Conservation (phyloP, 2,797 vertebrate genomes). For the Stomatorhinus walkeri region DNA sequence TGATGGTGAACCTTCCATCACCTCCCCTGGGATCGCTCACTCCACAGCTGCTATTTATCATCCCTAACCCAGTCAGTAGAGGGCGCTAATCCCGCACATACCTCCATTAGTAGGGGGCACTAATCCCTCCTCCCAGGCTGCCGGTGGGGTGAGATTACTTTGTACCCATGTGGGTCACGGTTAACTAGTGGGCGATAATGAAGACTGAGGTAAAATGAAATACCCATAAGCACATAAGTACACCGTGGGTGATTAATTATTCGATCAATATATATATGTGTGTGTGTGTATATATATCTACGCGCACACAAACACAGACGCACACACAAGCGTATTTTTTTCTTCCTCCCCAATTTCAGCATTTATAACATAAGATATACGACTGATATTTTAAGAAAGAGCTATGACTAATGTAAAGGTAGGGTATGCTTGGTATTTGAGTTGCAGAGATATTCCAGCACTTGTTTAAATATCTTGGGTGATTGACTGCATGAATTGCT, state of each 20-base stretch:
- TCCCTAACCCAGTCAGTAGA: neutral
- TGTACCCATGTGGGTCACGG: neutral
- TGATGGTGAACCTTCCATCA: neutral
- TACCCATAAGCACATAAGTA: slow-evolving; percentile 13
- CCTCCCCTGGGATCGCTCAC: neutral
- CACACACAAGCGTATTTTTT: neutral
- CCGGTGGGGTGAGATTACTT: neutral
- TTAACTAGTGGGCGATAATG: slow-evolving; percentile 2
- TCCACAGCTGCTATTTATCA: neutral
- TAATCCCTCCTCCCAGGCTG: neutral
- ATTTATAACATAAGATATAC: neutral
- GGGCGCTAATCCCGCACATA: neutral
- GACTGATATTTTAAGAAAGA: neutral
- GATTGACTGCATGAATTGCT: slow-evolving; percentile 11
- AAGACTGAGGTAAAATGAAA: slow-evolving; percentile 8
- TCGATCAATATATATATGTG: no score
- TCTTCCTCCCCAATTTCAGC: neutral
- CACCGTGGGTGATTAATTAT: slow-evolving; percentile 11
- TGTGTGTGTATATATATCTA: neutral
- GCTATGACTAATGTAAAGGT: neutral
- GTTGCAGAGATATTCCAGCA: neutral
- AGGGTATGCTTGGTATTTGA: neutral
- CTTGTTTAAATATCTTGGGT: slow-evolving; percentile 1
- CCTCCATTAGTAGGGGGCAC: neutral
- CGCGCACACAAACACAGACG: no score